Evolutionary conservation across 2,888 invertebrate species (phyloP).

Genomic region (Idaea dimidiata): DNA sequence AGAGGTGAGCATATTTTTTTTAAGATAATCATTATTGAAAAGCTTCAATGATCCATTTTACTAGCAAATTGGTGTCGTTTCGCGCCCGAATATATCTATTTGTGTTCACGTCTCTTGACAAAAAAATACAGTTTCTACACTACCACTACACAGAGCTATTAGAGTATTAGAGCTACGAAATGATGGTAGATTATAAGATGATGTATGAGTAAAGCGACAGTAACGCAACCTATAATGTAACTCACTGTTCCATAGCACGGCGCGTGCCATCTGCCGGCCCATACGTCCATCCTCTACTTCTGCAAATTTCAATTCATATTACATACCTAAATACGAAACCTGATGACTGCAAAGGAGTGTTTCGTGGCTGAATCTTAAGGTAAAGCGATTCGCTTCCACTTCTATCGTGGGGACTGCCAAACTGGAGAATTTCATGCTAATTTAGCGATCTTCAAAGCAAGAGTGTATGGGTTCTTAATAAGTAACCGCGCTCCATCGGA

Average conservation of each 20-base stretch:
- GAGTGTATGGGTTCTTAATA: too few relatives aligned
- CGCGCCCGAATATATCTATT: too few relatives aligned
- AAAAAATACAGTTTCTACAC: not conserved
- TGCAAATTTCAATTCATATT: conserved; percentile 54
- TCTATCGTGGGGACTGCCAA: too few relatives aligned
- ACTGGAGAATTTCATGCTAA: too few relatives aligned
- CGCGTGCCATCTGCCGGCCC: conserved; percentile 88
- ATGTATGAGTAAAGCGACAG: conserved; percentile 42
- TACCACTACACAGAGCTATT: not conserved
- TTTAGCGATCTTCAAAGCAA: too few relatives aligned
- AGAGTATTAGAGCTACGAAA: conserved; percentile 20
- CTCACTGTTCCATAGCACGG: conserved; percentile 94
- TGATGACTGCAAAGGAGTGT: not conserved
- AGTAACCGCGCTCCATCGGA: too few relatives aligned
- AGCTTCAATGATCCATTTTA: too few relatives aligned
- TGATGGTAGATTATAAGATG: not conserved
- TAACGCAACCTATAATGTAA: conserved; percentile 55
- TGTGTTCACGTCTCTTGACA: not conserved
- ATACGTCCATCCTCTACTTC: conserved; percentile 90
- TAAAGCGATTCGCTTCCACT: too few relatives aligned
- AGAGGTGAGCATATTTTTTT: not conserved
- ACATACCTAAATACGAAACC: conserved; percentile 4
- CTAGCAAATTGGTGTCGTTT: too few relatives aligned
- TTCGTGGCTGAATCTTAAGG: not conserved
- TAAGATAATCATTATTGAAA: too few relatives aligned